Evolutionary conservation across 2,888 invertebrate species (phyloP), one percentile per base, ranked within the genome.

Genomic region (Seira musarum): DNA sequence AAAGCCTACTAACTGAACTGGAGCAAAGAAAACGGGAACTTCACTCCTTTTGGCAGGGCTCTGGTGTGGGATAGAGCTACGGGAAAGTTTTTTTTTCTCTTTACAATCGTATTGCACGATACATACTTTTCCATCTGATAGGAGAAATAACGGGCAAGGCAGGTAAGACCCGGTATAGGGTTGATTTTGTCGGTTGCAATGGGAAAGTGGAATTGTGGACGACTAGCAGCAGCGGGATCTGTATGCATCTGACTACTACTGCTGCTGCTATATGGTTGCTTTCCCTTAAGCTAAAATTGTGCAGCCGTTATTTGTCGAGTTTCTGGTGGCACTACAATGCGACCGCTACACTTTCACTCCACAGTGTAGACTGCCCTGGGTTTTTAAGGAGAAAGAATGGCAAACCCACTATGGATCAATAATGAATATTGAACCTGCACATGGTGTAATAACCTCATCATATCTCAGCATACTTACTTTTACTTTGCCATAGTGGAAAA

Each of bases 361-460:
- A n/a, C 15, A 65, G 65, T 22, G 40, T 2, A 65, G 2, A 63
- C 25, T 21, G 2, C 1, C 63, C 15, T 63, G 13, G 13, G 13
- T 13, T 6, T 24, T 22, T 6, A 63, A 61, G 71, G 5, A 25
- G 35, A 25, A 22, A 46, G 68, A 63, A 49, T 64, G 68, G 69
- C 76, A 69, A 76, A 69, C 65, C 77, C 70, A 69, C 66, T 17
- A 65, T 49, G 77, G 77, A 77, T 77, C 77, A 77, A 77, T 77
- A 77, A 77, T 77, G 70, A 77, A 77, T 77, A 77, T 77, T 77
- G 77, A 77, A 70, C 77, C 65, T 77, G 65, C 70, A 77, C 77
- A 77, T 77, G 77, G 77, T 70, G 70, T 65, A 66, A 65, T 77
- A 70, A 65, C 70, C 70, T 77, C 77, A 70, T 57, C 77, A 40